Conservation (phyloP, 2,888 invertebrate species). For the Idaea dimidiata region DNA sequence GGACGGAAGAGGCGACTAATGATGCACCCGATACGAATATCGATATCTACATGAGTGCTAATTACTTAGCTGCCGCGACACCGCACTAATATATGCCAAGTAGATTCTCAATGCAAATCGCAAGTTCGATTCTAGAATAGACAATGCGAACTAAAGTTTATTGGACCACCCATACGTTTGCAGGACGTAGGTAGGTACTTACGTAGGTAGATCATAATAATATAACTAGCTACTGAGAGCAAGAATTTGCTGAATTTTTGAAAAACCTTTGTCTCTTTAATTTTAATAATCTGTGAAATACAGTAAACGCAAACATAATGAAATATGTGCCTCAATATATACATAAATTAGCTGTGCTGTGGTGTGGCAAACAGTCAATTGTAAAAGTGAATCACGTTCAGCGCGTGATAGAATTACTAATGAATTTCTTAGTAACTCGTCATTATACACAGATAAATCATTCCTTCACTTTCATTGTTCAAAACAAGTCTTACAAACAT, state of each 20-base stretch:
- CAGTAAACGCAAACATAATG: slow-evolving; percentile 16
- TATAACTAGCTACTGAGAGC: not conserved
- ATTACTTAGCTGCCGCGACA: slow-evolving; percentile 66
- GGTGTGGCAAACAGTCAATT: slow-evolving; percentile 26
- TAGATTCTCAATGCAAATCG: slow-evolving; percentile 77
- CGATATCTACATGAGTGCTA: slow-evolving; percentile 69
- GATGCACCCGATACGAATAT: slow-evolving; percentile 64
- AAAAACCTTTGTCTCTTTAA: not conserved
- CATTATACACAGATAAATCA: slow-evolving; percentile 30
- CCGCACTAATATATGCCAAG: slow-evolving; percentile 72
- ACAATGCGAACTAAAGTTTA: slow-evolving; percentile 73
- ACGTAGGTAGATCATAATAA: not conserved
- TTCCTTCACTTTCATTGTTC: slow-evolving; percentile 23
- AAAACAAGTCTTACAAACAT: not conserved
- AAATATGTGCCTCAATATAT: slow-evolving; percentile 21
- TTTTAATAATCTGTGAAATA: not conserved
- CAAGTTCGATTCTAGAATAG: slow-evolving; percentile 79
- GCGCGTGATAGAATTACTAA: slow-evolving; percentile 52
- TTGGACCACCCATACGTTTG: slow-evolving; percentile 74
- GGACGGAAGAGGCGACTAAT: slow-evolving; percentile 51
- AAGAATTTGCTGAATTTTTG: not conserved
- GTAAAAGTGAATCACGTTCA: slow-evolving; percentile 33
- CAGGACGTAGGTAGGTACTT: slow-evolving; percentile 23
- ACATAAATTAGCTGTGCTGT: slow-evolving; percentile 27
- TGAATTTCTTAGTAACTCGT: slow-evolving; percentile 35